phyloP scores from a whole-genome alignment of 2,113 vertebrate species.

The Caranx melampygus region DNA sequence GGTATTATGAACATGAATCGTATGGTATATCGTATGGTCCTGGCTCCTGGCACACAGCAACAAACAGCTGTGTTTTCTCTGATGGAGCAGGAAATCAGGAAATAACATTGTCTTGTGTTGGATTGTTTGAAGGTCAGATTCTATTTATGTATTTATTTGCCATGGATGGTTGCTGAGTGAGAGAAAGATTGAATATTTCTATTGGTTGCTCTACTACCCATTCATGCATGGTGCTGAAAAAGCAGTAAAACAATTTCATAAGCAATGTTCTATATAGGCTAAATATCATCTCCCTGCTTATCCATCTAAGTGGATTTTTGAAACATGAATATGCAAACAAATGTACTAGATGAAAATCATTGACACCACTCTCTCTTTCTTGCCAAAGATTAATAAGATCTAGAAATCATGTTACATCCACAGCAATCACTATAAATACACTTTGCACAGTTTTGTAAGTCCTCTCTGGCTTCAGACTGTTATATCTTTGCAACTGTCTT shows the following conservation, averaged over 20 bases:
- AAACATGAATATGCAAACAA: slow-evolving; percentile 6
- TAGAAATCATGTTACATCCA: background rate
- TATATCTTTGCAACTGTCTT: slow-evolving; percentile 11
- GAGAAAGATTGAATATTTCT: too few relatives aligned
- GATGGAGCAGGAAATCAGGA: too few relatives aligned
- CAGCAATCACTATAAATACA: background rate
- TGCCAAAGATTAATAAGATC: background rate
- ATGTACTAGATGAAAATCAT: background rate
- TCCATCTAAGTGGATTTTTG: slow-evolving; percentile 11
- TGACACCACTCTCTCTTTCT: background rate
- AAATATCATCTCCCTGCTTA: background rate
- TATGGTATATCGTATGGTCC: too few relatives aligned
- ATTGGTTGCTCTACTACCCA: too few relatives aligned
- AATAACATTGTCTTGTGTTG: background rate
- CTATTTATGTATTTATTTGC: too few relatives aligned
- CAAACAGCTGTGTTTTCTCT: too few relatives aligned
- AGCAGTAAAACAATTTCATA: background rate
- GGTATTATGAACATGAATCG: background rate
- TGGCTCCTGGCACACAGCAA: too few relatives aligned
- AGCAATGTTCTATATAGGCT: background rate
- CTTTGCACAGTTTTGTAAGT: background rate
- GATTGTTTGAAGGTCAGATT: background rate
- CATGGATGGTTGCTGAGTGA: too few relatives aligned
- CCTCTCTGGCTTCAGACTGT: background rate
- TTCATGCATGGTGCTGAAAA: background rate